Base-by-base conservation (phyloP, 2,113 vertebrate genomes). In the Suncus etruscus region DNA sequence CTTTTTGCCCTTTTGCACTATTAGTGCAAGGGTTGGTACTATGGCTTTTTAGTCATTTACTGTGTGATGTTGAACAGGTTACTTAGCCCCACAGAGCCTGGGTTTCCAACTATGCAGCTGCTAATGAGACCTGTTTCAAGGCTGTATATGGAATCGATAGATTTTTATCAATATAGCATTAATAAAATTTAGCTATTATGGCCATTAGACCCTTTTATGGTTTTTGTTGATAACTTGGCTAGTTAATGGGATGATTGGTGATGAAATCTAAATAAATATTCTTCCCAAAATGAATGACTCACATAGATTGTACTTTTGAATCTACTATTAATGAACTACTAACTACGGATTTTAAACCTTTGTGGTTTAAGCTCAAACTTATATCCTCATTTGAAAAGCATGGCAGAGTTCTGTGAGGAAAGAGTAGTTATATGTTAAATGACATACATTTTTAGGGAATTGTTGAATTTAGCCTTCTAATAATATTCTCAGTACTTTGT, bases 321-420 rank as follows among this genome's bases (percentile, higher is more conserved):
- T 29, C 27, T 54, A 31, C 29, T 76, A 69, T 48, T 66, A 80
- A 51, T 11, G 14, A 77, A 47, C 32, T 70, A 39, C 39, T 39
- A 39, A 58, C 75, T 86, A 72, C 79, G 90, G 25, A 25, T 86
- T 95, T 94, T 86, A 70, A 39, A 92, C 12, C 29, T 88, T 5
- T 47, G 15, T 58, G 27, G 4, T 4, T 82, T 74, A 93, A 86
- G 5, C 7, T 39, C 61, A 58, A 66, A 24, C 11, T 79, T 61
- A 45, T 65, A 66, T 83, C 4, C 8, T 83, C 47, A 79, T 63
- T 45, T 76, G 27, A 89, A 83, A 89, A 70, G 58, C 66, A 20
- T 22, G 18, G 12, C 50, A 54, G n/a, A 75, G 3, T 11, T 72
- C 2, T 65, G 1, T 80, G 48, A 92, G 11, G 14, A 27, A 82